These are phyloP conservation scores for Acanthochromis polyacanthus DNA, from an alignment of 2,113 vertebrate species.

Conservation along the genomic window DNA sequence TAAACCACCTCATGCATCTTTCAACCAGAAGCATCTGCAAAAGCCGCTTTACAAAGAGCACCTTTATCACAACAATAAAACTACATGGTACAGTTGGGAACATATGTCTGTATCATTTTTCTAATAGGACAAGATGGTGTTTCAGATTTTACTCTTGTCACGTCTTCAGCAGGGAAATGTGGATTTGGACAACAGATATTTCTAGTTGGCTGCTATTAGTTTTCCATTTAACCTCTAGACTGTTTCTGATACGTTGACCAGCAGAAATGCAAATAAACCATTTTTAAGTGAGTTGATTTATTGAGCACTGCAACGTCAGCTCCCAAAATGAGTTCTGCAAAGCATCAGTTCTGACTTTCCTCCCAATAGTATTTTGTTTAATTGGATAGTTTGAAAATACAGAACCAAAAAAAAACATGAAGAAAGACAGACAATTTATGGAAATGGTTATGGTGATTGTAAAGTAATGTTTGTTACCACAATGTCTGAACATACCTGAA, in stretches of 20 bases:
- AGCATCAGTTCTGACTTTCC: neutral
- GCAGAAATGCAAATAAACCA: neutral
- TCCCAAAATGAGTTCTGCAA: neutral
- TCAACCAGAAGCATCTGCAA: slow-evolving; percentile 65
- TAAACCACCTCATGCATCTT: slow-evolving; percentile 72
- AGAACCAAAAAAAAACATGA: neutral
- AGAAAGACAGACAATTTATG: neutral
- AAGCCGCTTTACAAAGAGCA: slow-evolving; percentile 48
- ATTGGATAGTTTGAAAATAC: neutral
- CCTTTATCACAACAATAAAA: slow-evolving; percentile 61
- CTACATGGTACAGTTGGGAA: neutral
- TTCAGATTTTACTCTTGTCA: no score
- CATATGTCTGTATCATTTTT: neutral
- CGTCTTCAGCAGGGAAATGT: neutral
- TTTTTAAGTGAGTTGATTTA: neutral
- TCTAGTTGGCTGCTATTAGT: no score
- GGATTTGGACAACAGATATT: neutral
- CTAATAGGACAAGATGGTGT: neutral
- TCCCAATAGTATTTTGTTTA: neutral
- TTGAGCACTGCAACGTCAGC: neutral
- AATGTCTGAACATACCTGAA: neutral
- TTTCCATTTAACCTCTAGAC: neutral
- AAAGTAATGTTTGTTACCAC: neutral
- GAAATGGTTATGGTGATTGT: neutral
- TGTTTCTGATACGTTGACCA: neutral